A percentile compares a stretch with the other conserved stretches of the same genome.
Conservation (phyloP, 2,113 vertebrate species). For the Cyphomyrus discorhynchus region DNA sequence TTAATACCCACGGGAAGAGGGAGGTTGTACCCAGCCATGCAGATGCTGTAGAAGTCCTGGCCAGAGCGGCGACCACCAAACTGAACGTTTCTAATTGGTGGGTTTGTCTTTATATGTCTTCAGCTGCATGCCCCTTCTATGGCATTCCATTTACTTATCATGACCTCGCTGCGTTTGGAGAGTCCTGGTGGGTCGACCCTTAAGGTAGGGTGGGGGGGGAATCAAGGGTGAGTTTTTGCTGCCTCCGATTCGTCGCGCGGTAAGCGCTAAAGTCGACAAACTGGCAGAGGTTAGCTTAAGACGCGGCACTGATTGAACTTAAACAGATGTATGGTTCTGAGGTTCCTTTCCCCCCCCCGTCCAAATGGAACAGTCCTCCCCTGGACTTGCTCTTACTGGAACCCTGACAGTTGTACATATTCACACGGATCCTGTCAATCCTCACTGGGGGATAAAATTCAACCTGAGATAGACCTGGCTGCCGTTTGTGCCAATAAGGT, state of each 20-base stretch:
- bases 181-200: not conserved
- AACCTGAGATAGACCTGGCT: not conserved
- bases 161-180: not conserved
- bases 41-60: not conserved
- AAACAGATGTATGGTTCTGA: not conserved
- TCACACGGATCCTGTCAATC: not conserved
- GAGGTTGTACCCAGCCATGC: not conserved
- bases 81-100: not conserved
- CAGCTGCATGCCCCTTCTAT: not conserved
- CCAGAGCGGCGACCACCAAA: not conserved
- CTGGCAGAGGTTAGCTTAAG: no score
- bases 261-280: not conserved
- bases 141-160: not conserved
- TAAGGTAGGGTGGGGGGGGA: not conserved
- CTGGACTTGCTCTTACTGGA: no score
- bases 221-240: not conserved
- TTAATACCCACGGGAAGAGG: not conserved
- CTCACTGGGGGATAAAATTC: not conserved
- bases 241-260: not conserved
- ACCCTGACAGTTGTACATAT: no score
- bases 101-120: not conserved
- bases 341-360: not conserved
- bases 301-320: not conserved
- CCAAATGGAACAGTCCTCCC: no score
- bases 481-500: not conserved